Percentiles rank a stretch among this genome's conserved stretches.
These are phyloP conservation scores for Bufo gargarizans DNA, from an alignment of 2,113 vertebrate genomes.

Conservation along the genomic window DNA sequence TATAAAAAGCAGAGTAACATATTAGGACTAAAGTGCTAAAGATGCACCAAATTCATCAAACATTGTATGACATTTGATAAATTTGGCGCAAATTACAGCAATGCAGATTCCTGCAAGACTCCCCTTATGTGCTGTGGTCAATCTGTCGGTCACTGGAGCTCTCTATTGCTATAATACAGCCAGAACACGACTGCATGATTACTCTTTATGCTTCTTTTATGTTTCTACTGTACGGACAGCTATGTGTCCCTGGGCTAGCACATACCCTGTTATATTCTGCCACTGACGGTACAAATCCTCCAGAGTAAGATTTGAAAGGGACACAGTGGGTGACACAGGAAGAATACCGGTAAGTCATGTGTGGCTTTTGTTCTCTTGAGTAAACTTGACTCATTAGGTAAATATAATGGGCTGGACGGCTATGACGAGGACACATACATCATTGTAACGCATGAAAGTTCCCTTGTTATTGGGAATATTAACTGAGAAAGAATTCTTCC, in stretches of 20 bases:
- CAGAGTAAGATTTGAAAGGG: neutral
- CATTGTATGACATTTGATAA: too few relatives aligned
- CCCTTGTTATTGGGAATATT: neutral
- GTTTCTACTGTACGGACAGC: too few relatives aligned
- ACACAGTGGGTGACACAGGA: neutral
- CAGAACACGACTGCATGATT: neutral
- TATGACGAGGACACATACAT: conserved; percentile 21
- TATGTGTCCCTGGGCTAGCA: neutral
- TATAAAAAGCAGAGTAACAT: too few relatives aligned
- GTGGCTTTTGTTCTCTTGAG: conserved; percentile 25
- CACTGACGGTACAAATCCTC: neutral
- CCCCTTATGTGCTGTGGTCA: neutral
- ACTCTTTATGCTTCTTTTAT: too few relatives aligned
- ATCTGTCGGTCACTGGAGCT: neutral
- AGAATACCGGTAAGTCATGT: conserved; percentile 13
- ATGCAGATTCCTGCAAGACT: too few relatives aligned
- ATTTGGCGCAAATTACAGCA: too few relatives aligned
- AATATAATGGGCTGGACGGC: conserved; percentile 36
- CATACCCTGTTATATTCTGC: neutral
- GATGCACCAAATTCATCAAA: too few relatives aligned
- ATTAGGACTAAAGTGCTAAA: too few relatives aligned
- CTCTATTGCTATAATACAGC: neutral
- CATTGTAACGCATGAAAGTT: conserved; percentile 2
- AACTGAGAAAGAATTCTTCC: neutral
- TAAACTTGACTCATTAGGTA: conserved; percentile 42